A percentile compares a stretch with the other conserved stretches of the same genome.
Conservation (phyloP, 2,888 invertebrate genomes). For the Sesia bembeciformis region DNA sequence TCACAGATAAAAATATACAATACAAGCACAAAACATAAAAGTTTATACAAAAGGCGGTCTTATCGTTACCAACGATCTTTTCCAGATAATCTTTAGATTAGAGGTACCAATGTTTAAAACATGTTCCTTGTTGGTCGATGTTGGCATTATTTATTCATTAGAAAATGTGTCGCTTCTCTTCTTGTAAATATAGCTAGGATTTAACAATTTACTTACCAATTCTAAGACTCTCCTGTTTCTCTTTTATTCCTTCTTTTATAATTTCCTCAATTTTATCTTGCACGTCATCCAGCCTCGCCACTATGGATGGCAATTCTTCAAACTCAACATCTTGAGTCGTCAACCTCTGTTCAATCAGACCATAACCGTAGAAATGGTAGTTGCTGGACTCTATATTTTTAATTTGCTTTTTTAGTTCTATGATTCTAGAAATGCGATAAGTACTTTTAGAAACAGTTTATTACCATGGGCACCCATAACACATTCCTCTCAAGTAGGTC, state of each 20-base stretch:
- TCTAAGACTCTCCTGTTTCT: slow-evolving; percentile 9
- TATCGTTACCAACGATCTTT: no score
- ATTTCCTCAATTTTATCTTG: slow-evolving; percentile 20
- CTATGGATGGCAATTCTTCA: slow-evolving; percentile 17
- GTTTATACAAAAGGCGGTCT: no score
- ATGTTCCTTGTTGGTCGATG: no score
- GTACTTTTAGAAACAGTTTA: no score
- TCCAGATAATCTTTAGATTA: no score
- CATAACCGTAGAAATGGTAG: slow-evolving; percentile 30
- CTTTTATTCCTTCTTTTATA: slow-evolving; percentile 20
- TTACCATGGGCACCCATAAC: no score
- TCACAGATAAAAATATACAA: no score
- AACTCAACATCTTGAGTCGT: slow-evolving; percentile 34
- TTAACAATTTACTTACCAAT: background rate
- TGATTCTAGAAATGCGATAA: slow-evolving; percentile 26
- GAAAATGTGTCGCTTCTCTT: slow-evolving; percentile 2
- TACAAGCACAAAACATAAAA: no score
- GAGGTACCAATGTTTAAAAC: no score
- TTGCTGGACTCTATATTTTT: slow-evolving; percentile 33
- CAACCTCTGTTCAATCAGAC: slow-evolving; percentile 25
- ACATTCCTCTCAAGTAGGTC: no score
- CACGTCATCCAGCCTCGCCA: slow-evolving; percentile 21
- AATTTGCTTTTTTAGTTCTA: slow-evolving; percentile 40
- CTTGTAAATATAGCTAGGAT: background rate
- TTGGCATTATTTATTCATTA: background rate